phyloP scores from a whole-genome alignment of 2,888 invertebrate genomes.

The Nyleta sp. region DNA sequence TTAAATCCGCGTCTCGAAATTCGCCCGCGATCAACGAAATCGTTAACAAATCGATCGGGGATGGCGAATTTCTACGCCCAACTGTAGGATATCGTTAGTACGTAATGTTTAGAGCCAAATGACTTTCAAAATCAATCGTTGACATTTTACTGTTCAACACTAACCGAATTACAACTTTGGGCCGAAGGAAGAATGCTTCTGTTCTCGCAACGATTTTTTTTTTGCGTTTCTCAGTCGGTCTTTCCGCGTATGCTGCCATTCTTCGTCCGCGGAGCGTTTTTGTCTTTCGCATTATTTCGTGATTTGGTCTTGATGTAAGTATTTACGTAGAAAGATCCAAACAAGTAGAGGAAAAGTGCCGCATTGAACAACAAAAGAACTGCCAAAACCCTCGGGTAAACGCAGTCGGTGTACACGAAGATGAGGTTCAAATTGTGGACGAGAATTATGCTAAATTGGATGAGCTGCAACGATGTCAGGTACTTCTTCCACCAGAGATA shows the following conservation, averaged over 20 bases:
- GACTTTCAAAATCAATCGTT: conserved; percentile 12
- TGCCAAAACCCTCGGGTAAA: conserved; percentile 87
- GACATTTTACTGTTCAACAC: conserved; percentile 24
- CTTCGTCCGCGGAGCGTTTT: neutral
- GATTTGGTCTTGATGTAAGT: conserved; percentile 83
- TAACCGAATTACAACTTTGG: conserved; percentile 21
- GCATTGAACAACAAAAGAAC: conserved; percentile 88
- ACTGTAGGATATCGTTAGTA: neutral
- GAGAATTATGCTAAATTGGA: conserved; percentile 91
- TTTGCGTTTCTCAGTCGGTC: conserved; percentile 29
- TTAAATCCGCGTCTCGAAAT: too few relatives aligned
- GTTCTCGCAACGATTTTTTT: neutral
- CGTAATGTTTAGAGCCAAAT: neutral
- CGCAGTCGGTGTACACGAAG: conserved; percentile 81
- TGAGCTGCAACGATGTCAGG: conserved; percentile 93
- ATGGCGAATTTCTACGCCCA: conserved; percentile 3
- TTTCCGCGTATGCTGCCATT: conserved; percentile 34
- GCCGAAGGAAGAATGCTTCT: neutral
- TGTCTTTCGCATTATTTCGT: conserved; percentile 3
- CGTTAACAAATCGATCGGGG: conserved; percentile 8
- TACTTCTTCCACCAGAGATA: conserved; percentile 98
- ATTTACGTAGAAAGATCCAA: conserved; percentile 89
- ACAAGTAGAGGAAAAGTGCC: conserved; percentile 89
- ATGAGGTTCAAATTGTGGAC: conserved; percentile 85
- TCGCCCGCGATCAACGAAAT: conserved; percentile 7